phyloP scores from a whole-genome alignment of 2,113 vertebrate genomes.

The Malurus melanocephalus region DNA sequence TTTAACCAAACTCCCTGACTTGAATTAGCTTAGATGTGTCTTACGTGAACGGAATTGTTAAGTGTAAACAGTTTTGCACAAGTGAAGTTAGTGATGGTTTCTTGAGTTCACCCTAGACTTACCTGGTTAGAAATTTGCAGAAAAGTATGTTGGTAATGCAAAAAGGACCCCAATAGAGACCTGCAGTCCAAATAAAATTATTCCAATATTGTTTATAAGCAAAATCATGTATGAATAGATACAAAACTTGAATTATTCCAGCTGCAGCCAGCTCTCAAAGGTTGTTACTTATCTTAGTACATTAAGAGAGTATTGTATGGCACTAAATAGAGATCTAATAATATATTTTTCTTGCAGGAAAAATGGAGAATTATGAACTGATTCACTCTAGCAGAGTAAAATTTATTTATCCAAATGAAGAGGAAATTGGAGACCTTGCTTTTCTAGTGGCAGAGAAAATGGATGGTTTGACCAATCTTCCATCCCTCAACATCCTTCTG shows the following conservation, averaged over 20 bases:
- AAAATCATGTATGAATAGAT: neutral
- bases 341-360: conserved; percentile 76
- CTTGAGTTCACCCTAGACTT: neutral
- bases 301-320: neutral
- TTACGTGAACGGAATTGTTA: neutral
- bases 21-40: neutral
- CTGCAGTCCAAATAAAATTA: neutral
- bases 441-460: conserved; percentile 90
- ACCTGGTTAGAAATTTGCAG: neutral
- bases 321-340: neutral
- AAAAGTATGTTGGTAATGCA: neutral
- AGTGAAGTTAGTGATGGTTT: neutral
- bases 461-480: conserved; percentile 66
- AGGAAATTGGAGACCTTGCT: conserved; percentile 94
- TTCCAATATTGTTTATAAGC: neutral
- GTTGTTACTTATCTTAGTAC: neutral
- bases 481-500: conserved; percentile 86
- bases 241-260: neutral
- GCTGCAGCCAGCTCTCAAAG: neutral
- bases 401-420: conserved; percentile 95
- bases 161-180: neutral
- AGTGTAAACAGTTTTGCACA: neutral
- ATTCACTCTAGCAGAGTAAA: conserved; percentile 95
- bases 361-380: conserved; percentile 96
- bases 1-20: neutral